Conservation (phyloP, 2,113 vertebrate species). For the Scomber scombrus region DNA sequence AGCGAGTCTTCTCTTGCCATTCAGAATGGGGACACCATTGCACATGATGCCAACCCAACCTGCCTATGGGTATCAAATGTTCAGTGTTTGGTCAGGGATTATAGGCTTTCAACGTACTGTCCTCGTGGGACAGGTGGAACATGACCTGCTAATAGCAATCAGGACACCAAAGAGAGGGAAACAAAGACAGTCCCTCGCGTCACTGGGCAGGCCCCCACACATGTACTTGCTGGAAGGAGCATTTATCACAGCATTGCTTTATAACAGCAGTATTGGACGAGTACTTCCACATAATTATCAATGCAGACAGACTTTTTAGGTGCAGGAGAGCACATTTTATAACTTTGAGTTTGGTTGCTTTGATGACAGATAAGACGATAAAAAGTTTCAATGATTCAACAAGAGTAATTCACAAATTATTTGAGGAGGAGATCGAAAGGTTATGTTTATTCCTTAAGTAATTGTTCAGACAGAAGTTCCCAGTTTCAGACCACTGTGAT, state of each 20-base stretch:
- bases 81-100: slow-evolving; percentile 84
- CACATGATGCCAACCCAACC: slow-evolving; percentile 52
- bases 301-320: neutral
- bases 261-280: neutral
- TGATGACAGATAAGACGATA: slow-evolving; percentile 21
- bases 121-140: slow-evolving; percentile 79
- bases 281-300: neutral
- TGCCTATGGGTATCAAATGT: slow-evolving; percentile 80
- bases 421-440: neutral
- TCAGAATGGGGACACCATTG: slow-evolving; percentile 30
- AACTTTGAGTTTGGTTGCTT: slow-evolving; percentile 10
- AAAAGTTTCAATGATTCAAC: slow-evolving; percentile 3
- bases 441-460: neutral
- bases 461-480: neutral
- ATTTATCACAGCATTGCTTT: slow-evolving; percentile 7
- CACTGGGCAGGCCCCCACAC: slow-evolving; percentile 41
- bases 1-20: slow-evolving; percentile 38
- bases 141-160: slow-evolving; percentile 79
- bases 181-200: slow-evolving; percentile 70
- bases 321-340: neutral
- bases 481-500: neutral
- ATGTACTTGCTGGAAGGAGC: slow-evolving; percentile 28
- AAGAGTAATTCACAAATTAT: neutral
- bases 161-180: slow-evolving; percentile 78
- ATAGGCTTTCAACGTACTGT: slow-evolving; percentile 67